phyloP scores from a whole-genome alignment of 2,797 vertebrate genomes.

The Nyctibius grandis region DNA sequence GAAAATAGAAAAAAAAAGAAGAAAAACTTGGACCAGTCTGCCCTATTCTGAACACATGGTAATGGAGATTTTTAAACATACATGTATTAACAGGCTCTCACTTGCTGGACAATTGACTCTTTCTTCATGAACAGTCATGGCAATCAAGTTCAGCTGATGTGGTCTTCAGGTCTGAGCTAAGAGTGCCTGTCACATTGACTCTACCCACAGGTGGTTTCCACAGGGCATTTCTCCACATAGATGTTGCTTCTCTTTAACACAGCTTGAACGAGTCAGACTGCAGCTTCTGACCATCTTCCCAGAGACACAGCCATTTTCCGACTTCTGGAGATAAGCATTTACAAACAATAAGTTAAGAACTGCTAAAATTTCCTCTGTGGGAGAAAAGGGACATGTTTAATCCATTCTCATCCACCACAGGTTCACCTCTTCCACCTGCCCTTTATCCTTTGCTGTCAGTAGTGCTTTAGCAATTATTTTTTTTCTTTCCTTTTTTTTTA shows the following conservation, averaged over 20 bases:
- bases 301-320: background rate
- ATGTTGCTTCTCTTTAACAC: background rate
- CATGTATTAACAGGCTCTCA: background rate
- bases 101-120: background rate
- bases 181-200: background rate
- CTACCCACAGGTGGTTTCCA: background rate
- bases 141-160: background rate
- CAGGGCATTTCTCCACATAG: background rate
- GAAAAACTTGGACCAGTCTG: background rate
- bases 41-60: background rate
- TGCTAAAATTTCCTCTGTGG: background rate
- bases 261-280: background rate
- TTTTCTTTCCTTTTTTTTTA: background rate
- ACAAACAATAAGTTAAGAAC: background rate
- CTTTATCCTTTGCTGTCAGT: background rate
- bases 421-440: background rate
- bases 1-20: background rate
- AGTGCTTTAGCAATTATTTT: background rate
- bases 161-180: background rate
- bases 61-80: background rate
- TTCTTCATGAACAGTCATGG: background rate
- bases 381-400: background rate
- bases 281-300: background rate
- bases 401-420: background rate
- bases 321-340: background rate